These are phyloP conservation scores for Sepiola atlantica DNA, from an alignment of 2,888 invertebrate species.

Conservation along the genomic window DNA sequence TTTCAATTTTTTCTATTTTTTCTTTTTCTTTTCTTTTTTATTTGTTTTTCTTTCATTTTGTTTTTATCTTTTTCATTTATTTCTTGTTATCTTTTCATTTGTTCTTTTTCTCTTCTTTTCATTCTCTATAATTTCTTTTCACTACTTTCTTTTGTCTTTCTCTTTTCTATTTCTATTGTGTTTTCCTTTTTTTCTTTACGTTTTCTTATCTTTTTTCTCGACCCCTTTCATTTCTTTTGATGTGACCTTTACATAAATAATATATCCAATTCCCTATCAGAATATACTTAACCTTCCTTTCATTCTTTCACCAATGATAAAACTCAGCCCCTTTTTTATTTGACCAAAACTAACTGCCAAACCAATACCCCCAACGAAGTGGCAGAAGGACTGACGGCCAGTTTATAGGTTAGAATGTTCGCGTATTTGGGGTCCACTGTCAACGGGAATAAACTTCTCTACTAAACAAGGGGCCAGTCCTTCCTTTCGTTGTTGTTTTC, in stretches of 20 bases:
- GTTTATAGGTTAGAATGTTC: background rate
- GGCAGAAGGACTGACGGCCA: background rate
- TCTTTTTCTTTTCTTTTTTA: no score
- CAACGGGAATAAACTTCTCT: background rate
- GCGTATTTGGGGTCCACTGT: background rate
- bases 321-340: background rate
- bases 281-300: slow-evolving; percentile 1
- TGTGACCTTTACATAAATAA: background rate
- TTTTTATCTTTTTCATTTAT: no score
- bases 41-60: no score
- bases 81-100: no score
- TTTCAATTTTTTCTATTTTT: no score
- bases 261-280: background rate
- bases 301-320: background rate
- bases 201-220: background rate
- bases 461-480: background rate
- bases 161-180: background rate
- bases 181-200: background rate
- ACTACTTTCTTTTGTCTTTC: background rate
- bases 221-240: background rate
- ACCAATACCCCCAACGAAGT: background rate
- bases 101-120: background rate
- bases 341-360: background rate
- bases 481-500: background rate
- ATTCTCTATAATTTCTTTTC: background rate